Evolutionary conservation across 2,113 vertebrate genomes (phyloP).

Genomic region (Coturnix japonica): DNA sequence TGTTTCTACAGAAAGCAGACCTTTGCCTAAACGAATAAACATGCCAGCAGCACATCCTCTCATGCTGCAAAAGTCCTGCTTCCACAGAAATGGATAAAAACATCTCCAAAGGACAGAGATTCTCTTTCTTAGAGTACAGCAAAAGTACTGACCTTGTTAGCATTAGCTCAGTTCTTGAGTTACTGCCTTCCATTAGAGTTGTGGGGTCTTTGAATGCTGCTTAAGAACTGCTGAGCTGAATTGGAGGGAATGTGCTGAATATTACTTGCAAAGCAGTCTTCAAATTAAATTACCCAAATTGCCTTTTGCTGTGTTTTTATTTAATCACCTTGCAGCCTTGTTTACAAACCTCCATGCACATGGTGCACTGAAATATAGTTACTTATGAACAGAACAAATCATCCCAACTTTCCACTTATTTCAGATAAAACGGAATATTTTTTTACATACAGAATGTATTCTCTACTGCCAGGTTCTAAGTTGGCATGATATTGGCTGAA

Average conservation of each 20-base stretch:
- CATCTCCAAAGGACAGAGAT: not conserved
- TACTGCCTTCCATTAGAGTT: not conserved
- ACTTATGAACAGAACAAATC: constrained; percentile 53
- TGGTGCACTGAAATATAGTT: not conserved
- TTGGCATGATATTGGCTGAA: not conserved
- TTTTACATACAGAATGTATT: not conserved
- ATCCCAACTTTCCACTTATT: constrained; percentile 1
- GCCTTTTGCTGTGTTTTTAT: constrained; percentile 3
- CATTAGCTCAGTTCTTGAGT: not conserved
- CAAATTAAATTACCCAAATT: constrained; percentile 45
- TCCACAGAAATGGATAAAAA: not conserved
- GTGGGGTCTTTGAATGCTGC: not conserved
- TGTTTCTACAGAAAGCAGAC: not conserved
- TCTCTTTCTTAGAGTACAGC: not conserved
- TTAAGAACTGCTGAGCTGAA: not conserved
- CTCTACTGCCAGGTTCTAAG: not conserved
- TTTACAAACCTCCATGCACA: constrained; percentile 49
- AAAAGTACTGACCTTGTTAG: not conserved
- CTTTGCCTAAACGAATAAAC: constrained; percentile 34
- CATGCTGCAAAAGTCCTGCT: not conserved
- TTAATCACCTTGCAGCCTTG: constrained; percentile 36
- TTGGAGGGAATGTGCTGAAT: constrained; percentile 18
- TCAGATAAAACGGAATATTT: not conserved
- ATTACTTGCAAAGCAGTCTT: constrained; percentile 41
- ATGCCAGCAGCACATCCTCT: not conserved